These are phyloP conservation scores for Ennomos erosarius DNA, from an alignment of 2,888 invertebrate species.

Conservation along the genomic window DNA sequence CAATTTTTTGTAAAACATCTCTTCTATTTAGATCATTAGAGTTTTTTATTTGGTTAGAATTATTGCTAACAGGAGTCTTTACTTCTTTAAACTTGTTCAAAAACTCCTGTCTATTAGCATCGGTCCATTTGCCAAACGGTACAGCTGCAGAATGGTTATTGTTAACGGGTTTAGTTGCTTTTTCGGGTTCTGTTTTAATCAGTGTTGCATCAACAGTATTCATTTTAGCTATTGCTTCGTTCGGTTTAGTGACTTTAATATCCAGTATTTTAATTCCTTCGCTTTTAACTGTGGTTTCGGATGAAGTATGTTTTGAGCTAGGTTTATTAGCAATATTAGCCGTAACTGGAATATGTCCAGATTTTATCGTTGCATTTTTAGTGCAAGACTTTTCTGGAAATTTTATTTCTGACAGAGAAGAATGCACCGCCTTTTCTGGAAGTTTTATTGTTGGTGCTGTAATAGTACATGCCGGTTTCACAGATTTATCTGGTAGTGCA, in stretches of 20 bases:
- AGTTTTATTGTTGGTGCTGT: neutral
- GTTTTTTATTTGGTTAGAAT: slow-evolving; percentile 75
- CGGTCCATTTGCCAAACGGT: slow-evolving; percentile 81
- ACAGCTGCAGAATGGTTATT: slow-evolving; percentile 67
- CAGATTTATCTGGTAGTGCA: neutral
- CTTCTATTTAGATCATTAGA: slow-evolving; percentile 78
- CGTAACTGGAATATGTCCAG: slow-evolving; percentile 15
- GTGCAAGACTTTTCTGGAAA: neutral
- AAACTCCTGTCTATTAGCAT: slow-evolving; percentile 76
- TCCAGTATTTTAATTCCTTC: slow-evolving; percentile 11
- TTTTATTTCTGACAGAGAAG: slow-evolving; percentile 3
- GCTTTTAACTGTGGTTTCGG: slow-evolving; percentile 5
- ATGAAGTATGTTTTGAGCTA: slow-evolving; percentile 6
- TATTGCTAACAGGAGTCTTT: slow-evolving; percentile 62
- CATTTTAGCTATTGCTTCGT: slow-evolving; percentile 11
- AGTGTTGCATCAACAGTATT: slow-evolving; percentile 2
- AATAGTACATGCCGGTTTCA: slow-evolving; percentile 1
- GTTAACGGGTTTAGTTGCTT: slow-evolving; percentile 54
- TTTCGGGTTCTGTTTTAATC: slow-evolving; percentile 13
- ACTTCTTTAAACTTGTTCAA: slow-evolving; percentile 74
- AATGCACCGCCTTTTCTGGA: slow-evolving; percentile 5
- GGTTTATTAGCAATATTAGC: slow-evolving; percentile 19
- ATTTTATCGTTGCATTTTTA: slow-evolving; percentile 6
- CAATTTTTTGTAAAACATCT: slow-evolving; percentile 76
- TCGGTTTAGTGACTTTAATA: slow-evolving; percentile 2